Percentiles rank a stretch among this genome's conserved stretches.
These are phyloP conservation scores for Vollenhovia emeryi DNA, from an alignment of 1,140 invertebrate species.

Conservation along the genomic window DNA sequence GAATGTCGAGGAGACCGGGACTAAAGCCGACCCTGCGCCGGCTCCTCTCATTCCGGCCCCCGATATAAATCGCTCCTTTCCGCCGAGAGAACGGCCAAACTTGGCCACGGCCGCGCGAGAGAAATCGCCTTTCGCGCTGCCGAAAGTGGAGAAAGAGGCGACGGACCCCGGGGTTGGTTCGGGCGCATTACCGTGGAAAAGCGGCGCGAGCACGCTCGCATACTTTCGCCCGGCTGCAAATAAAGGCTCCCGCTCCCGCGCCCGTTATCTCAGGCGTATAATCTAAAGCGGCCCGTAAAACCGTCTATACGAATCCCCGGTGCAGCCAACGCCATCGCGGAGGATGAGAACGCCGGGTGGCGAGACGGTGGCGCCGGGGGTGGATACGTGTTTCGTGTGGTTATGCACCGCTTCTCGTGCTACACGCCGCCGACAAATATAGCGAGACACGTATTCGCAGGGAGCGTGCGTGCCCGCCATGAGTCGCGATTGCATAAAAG, in stretches of 20 bases:
- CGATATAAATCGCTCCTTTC: conserved; percentile 59
- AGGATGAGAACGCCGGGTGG: not conserved
- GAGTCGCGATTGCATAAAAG: conserved; percentile 34
- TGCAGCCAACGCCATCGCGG: conserved; percentile 30
- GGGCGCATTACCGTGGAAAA: conserved; percentile 65
- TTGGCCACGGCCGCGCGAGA: conserved; percentile 31
- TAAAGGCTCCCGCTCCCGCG: conserved; percentile 74
- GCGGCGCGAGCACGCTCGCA: conserved; percentile 59
- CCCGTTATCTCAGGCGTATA: conserved; percentile 80
- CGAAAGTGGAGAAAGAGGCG: conserved; percentile 38
- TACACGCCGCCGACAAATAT: conserved; percentile 40
- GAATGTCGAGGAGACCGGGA: conserved; percentile 17
- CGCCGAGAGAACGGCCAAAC: conserved; percentile 25
- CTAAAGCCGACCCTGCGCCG: conserved; percentile 16
- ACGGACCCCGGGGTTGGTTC: not conserved
- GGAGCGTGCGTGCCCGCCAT: not conserved
- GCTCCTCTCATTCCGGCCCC: conserved; percentile 47
- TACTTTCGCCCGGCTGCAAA: conserved; percentile 72
- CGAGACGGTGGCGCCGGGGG: conserved; percentile 61
- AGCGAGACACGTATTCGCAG: conserved; percentile 37
- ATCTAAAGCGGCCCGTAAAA: conserved; percentile 82
- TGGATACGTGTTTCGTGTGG: conserved; percentile 80
- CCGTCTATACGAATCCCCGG: conserved; percentile 73
- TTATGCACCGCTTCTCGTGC: conserved; percentile 68
- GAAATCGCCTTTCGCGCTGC: conserved; percentile 54